Evolutionary conservation across 1,140 invertebrate genomes (phyloP).

Genomic region (Neodiprion lecontei): DNA sequence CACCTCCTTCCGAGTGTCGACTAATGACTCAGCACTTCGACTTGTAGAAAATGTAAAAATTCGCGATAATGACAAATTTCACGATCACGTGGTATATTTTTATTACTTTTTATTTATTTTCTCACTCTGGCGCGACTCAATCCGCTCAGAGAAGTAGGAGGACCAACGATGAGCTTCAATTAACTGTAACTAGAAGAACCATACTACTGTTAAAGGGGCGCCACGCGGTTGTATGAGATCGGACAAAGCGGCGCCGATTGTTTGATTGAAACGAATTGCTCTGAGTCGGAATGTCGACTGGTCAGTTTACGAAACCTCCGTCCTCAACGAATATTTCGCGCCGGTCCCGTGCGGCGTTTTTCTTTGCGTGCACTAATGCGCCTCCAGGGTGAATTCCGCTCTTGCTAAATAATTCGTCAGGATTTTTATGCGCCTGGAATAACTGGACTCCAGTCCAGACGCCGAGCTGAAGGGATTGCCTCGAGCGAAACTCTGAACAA

Average conservation of each 20-base stretch:
- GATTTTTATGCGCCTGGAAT: neutral
- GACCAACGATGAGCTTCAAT: conserved; percentile 28
- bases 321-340: neutral
- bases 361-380: neutral
- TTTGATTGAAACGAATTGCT: conserved; percentile 8
- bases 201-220: conserved; percentile 26
- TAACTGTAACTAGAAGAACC: conserved; percentile 40
- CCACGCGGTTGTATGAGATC: conserved; percentile 24
- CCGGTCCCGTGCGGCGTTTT: neutral
- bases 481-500: neutral
- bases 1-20: too few species aligned
- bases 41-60: too few species aligned
- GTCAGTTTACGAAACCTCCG: neutral
- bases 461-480: neutral
- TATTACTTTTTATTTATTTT: too few species aligned
- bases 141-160: conserved; percentile 16
- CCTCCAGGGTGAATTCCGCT: neutral
- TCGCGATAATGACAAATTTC: too few species aligned
- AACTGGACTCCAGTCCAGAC: neutral
- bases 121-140: too few species aligned
- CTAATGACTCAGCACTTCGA: too few species aligned
- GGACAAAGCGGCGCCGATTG: conserved; percentile 1
- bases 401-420: neutral
- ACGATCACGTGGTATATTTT: too few species aligned
- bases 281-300: conserved; percentile 3